Base-by-base conservation (phyloP, 2,888 invertebrate species). In the Carterocephalus palaemon region DNA sequence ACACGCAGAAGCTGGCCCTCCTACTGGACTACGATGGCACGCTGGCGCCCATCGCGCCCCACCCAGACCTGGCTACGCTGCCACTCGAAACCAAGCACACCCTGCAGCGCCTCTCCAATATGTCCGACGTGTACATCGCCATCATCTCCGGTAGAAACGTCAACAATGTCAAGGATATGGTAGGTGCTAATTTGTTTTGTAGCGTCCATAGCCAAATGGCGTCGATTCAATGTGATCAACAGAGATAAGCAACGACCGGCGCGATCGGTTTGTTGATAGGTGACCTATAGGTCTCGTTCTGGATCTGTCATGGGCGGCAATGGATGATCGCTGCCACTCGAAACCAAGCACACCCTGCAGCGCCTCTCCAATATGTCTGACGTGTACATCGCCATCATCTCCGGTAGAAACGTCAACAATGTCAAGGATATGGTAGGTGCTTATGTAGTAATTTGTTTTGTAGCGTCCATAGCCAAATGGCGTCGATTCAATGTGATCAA, bases 11-110 rank as follows among this genome's bases (percentile, higher is more conserved):
- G 80, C 75, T 96, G 64, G 95, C 95, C 0, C 80, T 96, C 1
- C 79, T 95, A 0, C 79, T 96, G 60, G 96, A 96, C 76, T 96
- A 95, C 75, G 96, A 96, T 68, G 96, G 96, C 16, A 96, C 96
- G 1, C 78, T 96, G 57, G 94, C 96, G 0, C 95, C 95, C 0
- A 94, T 96, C 51, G 95, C 95, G 0, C 95, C 95, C 0, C 95
- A 95, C 81, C 96, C 96, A 0, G 95, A 96, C 79, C 82, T 96
- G 52, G 96, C 96, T n/a, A 92, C 92, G 0, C 87, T 96, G 23
- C 95, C 96, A 0, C 82, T 92, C 5, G 95, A 96, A 79, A 95
- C 95, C 4, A 95, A 93, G 67, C 91, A 94, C 71, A 92, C 95
- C 5, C 84, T 96, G 17, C 94, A 93, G 67, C 88, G 95, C 60